Evolutionary conservation across 2,113 vertebrate species (phyloP).

Genomic region (Cynoglossus semilaevis): DNA sequence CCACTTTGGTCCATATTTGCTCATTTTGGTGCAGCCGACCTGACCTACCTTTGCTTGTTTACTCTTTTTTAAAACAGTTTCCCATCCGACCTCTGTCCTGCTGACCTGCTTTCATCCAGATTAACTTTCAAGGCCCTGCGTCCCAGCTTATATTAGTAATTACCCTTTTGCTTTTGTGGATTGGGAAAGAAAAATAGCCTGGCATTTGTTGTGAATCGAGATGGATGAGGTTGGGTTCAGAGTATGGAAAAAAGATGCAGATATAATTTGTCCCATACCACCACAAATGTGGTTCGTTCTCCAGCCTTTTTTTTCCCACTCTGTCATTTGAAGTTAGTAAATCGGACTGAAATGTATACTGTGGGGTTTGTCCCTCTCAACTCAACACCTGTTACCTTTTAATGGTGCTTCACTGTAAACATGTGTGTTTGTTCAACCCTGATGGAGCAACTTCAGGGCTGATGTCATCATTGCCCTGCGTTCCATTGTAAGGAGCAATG

Average conservation of each 20-base stretch:
- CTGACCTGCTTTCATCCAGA: conserved; percentile 41
- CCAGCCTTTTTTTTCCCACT: conserved; percentile 9
- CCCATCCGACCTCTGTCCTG: conserved; percentile 47
- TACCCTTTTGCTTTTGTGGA: conserved; percentile 55
- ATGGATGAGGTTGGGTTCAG: conserved; percentile 49
- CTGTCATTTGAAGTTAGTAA: not conserved
- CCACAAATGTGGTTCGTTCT: not conserved
- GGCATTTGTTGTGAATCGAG: conserved; percentile 43
- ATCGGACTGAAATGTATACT: no score
- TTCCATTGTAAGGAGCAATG: conserved; percentile 50
- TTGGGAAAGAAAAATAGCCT: conserved; percentile 32
- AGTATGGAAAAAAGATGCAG: conserved; percentile 2
- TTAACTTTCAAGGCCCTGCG: conserved; percentile 32
- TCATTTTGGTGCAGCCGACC: conserved; percentile 23
- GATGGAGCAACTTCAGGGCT: conserved; percentile 39
- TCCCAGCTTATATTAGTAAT: conserved; percentile 43
- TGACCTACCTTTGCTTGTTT: conserved; percentile 45
- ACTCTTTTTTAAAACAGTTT: conserved; percentile 50
- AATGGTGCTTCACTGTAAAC: conserved; percentile 2
- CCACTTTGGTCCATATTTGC: conserved; percentile 3
- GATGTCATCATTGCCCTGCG: conserved; percentile 75
- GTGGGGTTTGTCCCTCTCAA: conserved; percentile 6
- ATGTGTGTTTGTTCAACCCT: conserved; percentile 20
- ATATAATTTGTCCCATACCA: conserved; percentile 10
- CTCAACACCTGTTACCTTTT: conserved; percentile 13